A percentile compares a stretch with the other conserved stretches of the same genome.
phyloP scores from a whole-genome alignment of 2,797 vertebrate genomes.

The Alcedo atthis region DNA sequence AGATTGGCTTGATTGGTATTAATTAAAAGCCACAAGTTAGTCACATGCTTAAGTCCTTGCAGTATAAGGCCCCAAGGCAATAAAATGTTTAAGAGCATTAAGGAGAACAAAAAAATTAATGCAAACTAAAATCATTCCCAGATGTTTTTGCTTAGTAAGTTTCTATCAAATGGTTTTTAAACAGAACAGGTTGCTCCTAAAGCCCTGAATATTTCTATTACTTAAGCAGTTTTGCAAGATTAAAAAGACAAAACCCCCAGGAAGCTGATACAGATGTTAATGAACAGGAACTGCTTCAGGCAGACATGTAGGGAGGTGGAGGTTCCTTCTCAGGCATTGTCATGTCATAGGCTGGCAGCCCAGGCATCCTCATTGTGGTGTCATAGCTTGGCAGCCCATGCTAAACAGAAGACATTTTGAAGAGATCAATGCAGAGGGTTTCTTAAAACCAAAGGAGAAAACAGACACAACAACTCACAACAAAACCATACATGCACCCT shows the following conservation, averaged over 20 bases:
- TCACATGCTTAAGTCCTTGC: constrained; percentile 49
- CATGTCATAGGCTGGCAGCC: constrained; percentile 98
- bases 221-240: constrained; percentile 76
- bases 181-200: constrained; percentile 70
- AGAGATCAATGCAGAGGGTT: background rate
- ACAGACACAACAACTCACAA: background rate
- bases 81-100: constrained; percentile 68
- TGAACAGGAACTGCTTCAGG: constrained; percentile 79
- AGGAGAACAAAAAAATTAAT: constrained; percentile 76
- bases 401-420: constrained; percentile 73
- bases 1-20: constrained; percentile 21
- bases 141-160: constrained; percentile 65
- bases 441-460: background rate
- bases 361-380: constrained; percentile 98
- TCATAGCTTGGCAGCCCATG: constrained; percentile 97
- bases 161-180: constrained; percentile 73
- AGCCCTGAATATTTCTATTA: constrained; percentile 70
- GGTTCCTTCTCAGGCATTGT: constrained; percentile 96
- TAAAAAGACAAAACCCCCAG: constrained; percentile 65
- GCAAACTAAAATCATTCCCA: constrained; percentile 67
- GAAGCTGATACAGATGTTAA: constrained; percentile 77
- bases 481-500: background rate
- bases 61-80: constrained; percentile 61
- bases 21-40: constrained; percentile 56
- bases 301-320: constrained; percentile 94